Evolutionary conservation across 92 coral and sea anemone species (phyloP), one percentile per base, ranked within the genome.

Genomic region (Galaxea fascicularis): DNA sequence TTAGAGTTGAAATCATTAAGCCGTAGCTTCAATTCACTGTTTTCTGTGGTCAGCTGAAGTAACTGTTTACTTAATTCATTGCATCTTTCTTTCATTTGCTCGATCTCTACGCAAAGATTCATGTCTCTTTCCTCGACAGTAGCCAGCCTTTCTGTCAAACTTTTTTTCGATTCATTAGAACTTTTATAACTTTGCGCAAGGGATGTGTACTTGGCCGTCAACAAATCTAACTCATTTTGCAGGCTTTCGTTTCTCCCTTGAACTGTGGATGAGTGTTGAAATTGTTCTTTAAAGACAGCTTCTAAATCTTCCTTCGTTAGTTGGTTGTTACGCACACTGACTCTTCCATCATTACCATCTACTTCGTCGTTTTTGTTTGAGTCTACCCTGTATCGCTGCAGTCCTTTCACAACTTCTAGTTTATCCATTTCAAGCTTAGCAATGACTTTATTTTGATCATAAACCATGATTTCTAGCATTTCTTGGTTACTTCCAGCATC

Each of bases 11-110:
- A 22, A 18, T 49, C 65, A 53, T 73, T 64, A 18, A 79, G 26
- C 46, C 79, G 82, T 44, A 79, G 90, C 44, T 87, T 84, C 46
- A 89, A 54, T 24, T 85, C 70, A 62, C 31, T 79, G 54, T 89
- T 89, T 20, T 85, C 90, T 31, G 30, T 54, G 35, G 84, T 59
- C 15, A 58, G 59, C 47, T 52, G 70, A 56, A 58, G 24, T 57
- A 82, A 58, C 12, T 71, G 64, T 1, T 39, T 15, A 1, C 57
- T 78, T 27, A 82, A 71, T 4, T 57, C 18, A 24, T 15, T 18
- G 66, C 87, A 82, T 71, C 71, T 73, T 26, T 88, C 86, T 18
- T 58, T 79, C 47, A 39, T 8, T 24, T 69, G 79, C 51, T 29
- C 51, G 17, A 84, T 65, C 22, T 69, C 79, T 35, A 54, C n/a